Percentiles rank a stretch among this genome's conserved stretches.
Conservation (phyloP, 2,888 invertebrate species). For the Ptycholaimellus sp. region DNA sequence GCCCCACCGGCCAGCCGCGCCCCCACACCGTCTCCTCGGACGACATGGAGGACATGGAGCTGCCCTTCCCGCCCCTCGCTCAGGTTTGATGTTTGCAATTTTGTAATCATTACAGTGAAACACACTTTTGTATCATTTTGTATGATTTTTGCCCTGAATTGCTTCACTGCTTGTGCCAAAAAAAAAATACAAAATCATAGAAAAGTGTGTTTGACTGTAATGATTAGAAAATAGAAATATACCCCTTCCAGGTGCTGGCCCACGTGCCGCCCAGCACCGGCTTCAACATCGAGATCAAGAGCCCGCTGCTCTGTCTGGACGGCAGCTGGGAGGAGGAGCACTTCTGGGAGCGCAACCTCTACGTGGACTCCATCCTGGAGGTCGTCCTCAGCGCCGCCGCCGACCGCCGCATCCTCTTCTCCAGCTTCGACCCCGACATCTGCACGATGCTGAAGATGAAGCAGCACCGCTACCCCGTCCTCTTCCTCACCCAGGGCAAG, state of each 20-base stretch:
- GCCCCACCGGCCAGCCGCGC: not conserved
- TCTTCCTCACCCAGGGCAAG: constrained; percentile 65
- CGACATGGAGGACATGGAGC: constrained; percentile 32
- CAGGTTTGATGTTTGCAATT: too few species aligned
- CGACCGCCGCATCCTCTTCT: constrained; percentile 60
- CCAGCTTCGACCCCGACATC: constrained; percentile 83
- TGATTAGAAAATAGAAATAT: too few species aligned
- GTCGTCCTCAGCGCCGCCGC: constrained; percentile 55
- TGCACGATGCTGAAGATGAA: constrained; percentile 74
- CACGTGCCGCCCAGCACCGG: constrained; percentile 61
- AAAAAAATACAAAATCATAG: too few species aligned
- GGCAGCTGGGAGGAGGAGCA: constrained; percentile 21
- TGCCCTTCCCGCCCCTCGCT: constrained; percentile 74
- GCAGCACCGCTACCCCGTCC: constrained; percentile 84
- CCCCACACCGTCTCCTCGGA: too few species aligned
- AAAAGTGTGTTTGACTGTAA: too few species aligned
- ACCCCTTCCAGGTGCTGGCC: constrained; percentile 50
- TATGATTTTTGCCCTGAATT: too few species aligned
- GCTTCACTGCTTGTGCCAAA: too few species aligned
- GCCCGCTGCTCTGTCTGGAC: constrained; percentile 50
- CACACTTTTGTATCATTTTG: too few species aligned
- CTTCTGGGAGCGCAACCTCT: constrained; percentile 56
- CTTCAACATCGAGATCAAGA: constrained; percentile 90
- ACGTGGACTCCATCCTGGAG: constrained; percentile 61
- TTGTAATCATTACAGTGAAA: too few species aligned